Evolutionary conservation across 92 coral and sea anemone genomes (phyloP), one percentile per base, ranked within the genome.

Genomic region (Meandrina meandrites): DNA sequence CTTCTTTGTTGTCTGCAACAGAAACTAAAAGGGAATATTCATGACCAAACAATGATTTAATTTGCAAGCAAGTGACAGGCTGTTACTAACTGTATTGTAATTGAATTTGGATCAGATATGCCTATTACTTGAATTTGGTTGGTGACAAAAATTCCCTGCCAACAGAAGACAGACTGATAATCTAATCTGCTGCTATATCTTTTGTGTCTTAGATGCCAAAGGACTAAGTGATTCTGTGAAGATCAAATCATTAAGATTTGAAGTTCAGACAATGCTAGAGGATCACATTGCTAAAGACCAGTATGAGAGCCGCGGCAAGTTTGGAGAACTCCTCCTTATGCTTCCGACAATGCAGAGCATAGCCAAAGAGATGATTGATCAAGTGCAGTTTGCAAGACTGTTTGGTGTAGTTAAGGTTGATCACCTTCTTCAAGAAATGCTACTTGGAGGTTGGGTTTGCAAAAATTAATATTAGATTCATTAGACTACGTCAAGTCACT

Each of bases 361-460:
- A 75, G 99, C 99, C 27, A 83, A 93, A 17, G 98, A 97, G 84
- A 91, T 97, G 95, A 94, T 96, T 14, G 99, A 97, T 79, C 99
- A 97, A 79, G 90, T 97, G 45, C 99, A 97, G 87, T 95, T 97
- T 93, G 94, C 92, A 40, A 90, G 96, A 77, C 96, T 97, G 72
- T 97, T 97, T 95, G 99, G 99, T 80, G 96, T 96, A 35, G 98
- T 96, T 21, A 95, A 94, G 81, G 98, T 97, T 79, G 99, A 97
- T 83, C 95, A 93, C 78, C 90, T 97, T 32, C 88, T 97, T 66
- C 98, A 95, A 83, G 99, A 97, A 84, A 97, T 97, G 99, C 84
- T 97, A 64, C 89, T 97, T 1, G 98, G 99, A 92, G 99, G 99
- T 95, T 72, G 40, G 91, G 75, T 40, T 42, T 28, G n/a, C n/a